Base-by-base conservation (phyloP, 2,797 vertebrate genomes). In the Rhodeus uyekii region DNA sequence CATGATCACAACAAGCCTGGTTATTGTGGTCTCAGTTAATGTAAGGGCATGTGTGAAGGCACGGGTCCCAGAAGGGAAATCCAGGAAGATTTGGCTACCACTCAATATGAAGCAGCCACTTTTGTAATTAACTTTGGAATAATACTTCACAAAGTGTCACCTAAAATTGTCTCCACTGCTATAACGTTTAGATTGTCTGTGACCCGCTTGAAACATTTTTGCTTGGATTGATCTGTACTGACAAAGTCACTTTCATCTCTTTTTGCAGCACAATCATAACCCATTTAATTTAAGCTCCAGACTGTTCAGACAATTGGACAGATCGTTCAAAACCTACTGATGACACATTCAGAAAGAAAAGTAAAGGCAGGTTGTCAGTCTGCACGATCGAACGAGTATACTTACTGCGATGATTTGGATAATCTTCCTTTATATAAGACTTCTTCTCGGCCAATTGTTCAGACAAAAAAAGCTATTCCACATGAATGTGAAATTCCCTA, bases 341-440 rank as follows among this genome's bases (percentile, higher is more conserved):
- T 22, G 34, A 44, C 58, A 69, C 64, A 67, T 78, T 74, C 60
- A 80, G 77, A 77, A 68, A 46, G n/a, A 27, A 64, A 72, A 84
- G 85, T 44, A 84, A 85, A 85, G 77, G 27, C 76, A 32, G 73
- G 24, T 34, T 87, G 80, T 84, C 86, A 85, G 36, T 78, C 80
- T 14, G 18, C 50, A 10, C 36, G 34, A 76, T 73, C n/a, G 83
- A 88, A 82, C 78, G 64, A 81, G 84, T 83, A 27, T 61, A 84
- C 82, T 84, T 72, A 82, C 80, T 58, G 38, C 8, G 2, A 68
- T 32, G 34, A 83, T 86, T 87, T 81, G 63, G 83, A 78, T 86
- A 85, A 87, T 87, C 82, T 79, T 76, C 63, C 80, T 68, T 83
- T 81, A 84, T 81, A 42, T 75, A 80, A 84, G 78, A 55, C 65